Percentiles rank a stretch among this genome's conserved stretches.
Evolutionary conservation across 2,888 invertebrate species (phyloP).

Genomic region (Polymixis lichenea): DNA sequence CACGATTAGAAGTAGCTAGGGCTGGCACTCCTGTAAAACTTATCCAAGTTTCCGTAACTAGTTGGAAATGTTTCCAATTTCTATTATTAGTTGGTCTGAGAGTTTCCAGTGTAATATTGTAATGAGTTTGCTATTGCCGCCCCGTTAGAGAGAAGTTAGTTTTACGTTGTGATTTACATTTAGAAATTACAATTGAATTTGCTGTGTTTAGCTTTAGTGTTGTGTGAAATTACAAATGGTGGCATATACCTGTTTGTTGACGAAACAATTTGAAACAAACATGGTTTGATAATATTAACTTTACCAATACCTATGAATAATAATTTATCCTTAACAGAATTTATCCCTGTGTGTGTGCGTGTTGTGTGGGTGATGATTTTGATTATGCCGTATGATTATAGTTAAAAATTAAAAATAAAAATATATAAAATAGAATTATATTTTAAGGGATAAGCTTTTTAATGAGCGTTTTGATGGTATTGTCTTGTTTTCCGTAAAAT

Average conservation of each 20-base stretch:
- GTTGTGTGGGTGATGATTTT: background rate
- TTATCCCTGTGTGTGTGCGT: no score
- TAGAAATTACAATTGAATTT: conserved; percentile 36
- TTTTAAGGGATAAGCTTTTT: no score
- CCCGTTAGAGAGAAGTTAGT: conserved; percentile 46
- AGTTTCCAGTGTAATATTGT: conserved; percentile 56
- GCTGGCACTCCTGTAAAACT: conserved; percentile 35
- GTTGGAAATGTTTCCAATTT: conserved; percentile 58
- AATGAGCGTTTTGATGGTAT: no score
- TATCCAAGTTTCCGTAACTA: conserved; percentile 49
- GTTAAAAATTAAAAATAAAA: no score
- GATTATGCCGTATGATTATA: background rate
- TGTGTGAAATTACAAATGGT: conserved; percentile 19
- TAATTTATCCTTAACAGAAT: background rate
- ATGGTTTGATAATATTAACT: background rate
- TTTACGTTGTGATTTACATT: conserved; percentile 50
- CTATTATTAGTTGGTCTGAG: conserved; percentile 56
- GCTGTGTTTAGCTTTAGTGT: conserved; percentile 22
- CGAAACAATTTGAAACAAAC: background rate
- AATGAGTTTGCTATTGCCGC: conserved; percentile 55
- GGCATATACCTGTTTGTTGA: background rate
- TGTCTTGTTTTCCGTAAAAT: no score
- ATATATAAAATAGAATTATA: no score
- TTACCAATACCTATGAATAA: conserved; percentile 7
- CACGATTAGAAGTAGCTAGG: conserved; percentile 32